phyloP scores from a whole-genome alignment of 2,113 vertebrate genomes.

The Proteles cristata region DNA sequence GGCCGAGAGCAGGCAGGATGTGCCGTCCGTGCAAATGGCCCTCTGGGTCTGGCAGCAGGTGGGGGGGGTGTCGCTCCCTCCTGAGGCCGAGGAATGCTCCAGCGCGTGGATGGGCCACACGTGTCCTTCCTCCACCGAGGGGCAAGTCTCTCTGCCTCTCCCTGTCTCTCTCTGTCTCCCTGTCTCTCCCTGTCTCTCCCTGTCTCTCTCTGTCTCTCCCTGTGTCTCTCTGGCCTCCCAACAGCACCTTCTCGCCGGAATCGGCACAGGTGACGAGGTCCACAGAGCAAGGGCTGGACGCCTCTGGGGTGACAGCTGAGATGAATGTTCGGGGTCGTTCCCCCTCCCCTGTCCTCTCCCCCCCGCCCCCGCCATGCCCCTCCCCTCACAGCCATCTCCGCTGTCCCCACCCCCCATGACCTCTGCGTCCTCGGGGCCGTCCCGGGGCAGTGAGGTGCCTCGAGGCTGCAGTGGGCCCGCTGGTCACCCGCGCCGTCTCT shows the following conservation, averaged over 20 bases:
- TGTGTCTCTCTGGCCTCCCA: not conserved
- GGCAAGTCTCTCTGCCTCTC: too few species aligned
- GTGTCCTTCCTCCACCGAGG: not conserved
- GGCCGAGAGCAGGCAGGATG: not conserved
- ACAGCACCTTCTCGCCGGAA: not conserved
- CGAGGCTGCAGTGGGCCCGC: accelerated
- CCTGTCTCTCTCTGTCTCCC: too few species aligned
- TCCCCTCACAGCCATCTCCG: not conserved
- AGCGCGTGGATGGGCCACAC: too few species aligned
- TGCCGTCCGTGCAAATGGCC: not conserved
- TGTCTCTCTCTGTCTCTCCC: too few species aligned
- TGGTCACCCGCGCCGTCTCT: not conserved
- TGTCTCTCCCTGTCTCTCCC: too few species aligned
- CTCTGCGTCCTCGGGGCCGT: not conserved
- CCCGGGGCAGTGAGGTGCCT: too few species aligned
- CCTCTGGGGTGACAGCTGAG: not conserved
- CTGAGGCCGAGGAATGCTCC: not conserved
- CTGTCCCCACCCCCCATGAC: not conserved
- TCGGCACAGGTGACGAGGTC: not conserved
- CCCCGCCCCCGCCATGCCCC: not conserved
- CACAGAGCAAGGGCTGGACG: accelerated
- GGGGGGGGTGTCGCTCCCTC: not conserved
- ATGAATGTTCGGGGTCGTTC: not conserved
- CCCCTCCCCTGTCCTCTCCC: not conserved
- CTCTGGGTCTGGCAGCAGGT: not conserved